Evolutionary conservation across 2,888 invertebrate genomes (phyloP).

Genomic region (Nymphalis c-album): DNA sequence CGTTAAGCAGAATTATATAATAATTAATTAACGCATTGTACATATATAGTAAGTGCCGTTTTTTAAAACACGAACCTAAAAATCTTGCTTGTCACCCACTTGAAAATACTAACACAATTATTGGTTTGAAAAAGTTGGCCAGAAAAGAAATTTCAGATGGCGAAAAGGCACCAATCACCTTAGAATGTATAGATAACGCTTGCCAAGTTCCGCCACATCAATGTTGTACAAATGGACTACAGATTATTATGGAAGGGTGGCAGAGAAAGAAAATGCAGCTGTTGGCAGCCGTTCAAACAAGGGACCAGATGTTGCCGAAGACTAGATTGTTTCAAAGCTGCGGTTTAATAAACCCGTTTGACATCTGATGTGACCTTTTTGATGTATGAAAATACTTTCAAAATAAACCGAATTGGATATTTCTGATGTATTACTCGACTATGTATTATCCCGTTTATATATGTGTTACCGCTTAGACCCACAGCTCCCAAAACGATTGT

Average conservation of each 20-base stretch:
- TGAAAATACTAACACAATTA: neutral
- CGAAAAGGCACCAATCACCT: conserved; percentile 23
- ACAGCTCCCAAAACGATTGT: neutral
- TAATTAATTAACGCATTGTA: too few species aligned
- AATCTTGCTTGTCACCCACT: neutral
- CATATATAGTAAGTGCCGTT: too few species aligned
- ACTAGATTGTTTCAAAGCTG: conserved; percentile 42
- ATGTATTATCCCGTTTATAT: neutral
- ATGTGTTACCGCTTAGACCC: too few species aligned
- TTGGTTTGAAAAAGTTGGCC: neutral
- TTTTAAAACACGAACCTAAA: too few species aligned
- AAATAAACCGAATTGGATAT: neutral
- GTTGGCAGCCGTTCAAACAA: conserved; percentile 69
- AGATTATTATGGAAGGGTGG: conserved; percentile 52
- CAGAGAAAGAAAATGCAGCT: conserved; percentile 51
- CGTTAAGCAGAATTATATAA: too few species aligned
- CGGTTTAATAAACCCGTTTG: conserved; percentile 40
- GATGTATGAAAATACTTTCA: conserved; percentile 3
- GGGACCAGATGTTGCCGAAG: conserved; percentile 49
- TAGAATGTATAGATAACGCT: conserved; percentile 16
- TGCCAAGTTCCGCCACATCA: conserved; percentile 41
- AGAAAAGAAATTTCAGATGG: conserved; percentile 20
- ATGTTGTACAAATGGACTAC: conserved; percentile 52
- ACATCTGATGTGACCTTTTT: conserved; percentile 29
- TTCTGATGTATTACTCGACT: neutral